Evolutionary conservation across 2,888 invertebrate species (phyloP), one percentile per base, ranked within the genome.

Genomic region (Dolomedes plantarius): DNA sequence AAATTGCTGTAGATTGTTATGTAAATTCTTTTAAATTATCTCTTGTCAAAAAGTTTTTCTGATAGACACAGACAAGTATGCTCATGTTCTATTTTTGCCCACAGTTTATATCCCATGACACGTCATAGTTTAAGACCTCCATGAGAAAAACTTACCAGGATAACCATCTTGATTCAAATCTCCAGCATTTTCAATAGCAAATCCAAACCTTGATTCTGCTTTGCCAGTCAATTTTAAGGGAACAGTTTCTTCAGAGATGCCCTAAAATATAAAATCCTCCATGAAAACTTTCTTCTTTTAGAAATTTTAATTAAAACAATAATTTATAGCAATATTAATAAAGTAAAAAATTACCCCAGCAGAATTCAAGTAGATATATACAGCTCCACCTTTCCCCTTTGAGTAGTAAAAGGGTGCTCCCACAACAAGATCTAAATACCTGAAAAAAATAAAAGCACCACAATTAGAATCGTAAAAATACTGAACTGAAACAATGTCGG

Each of bases 351-450:
- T 36, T 86, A 89, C 89, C 39, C 87, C 72, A 41, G 95, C 81
- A 36, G 90, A 90, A 86, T 91, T 91, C 39, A 92, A 90, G 89
- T 96, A 99, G 9, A 99, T 92, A 91, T 98, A 99, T 11, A 98
- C 96, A 0, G 98, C 98, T 29, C 99, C 99, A 6, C 98, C 98
- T 88, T 95, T 94, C 82, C 90, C 93, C 89, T 94, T 94, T n/a
- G 94, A 94, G 90, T 96, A 97, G 91, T 96, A 98, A 92, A 98
- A 97, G 1, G 99, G 99, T 1, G 99, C 98, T 0, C 97, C 97
- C 6, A 98, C 96, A 69, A 97, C 93, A 77, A 98, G 93, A 92
- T 98, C 98, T n/a, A 87, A 46, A 62, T 75, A 82, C 16, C 89
- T 89, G 76, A n/a, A 31, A 56, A 39, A 19, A 9, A 64, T 64